Conservation (phyloP, 2,113 vertebrate genomes). For the Hippocampus comes region DNA sequence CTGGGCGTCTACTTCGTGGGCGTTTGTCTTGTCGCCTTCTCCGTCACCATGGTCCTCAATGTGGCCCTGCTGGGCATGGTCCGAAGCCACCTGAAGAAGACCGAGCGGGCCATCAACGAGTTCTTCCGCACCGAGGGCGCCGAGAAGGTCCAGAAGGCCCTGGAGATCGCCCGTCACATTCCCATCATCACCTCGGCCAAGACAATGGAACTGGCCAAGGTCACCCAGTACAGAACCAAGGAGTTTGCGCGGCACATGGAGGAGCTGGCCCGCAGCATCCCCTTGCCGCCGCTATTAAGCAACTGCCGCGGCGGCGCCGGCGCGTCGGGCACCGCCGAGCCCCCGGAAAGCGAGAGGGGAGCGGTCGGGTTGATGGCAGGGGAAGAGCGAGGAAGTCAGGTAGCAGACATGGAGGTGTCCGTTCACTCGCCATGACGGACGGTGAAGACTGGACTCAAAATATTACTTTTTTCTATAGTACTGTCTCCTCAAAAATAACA, state of each 20-base stretch:
- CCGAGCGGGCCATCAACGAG: constrained; percentile 90
- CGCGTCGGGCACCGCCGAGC: constrained; percentile 60
- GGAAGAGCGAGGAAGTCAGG: not conserved
- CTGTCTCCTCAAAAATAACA: too few relatives aligned
- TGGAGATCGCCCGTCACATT: constrained; percentile 93
- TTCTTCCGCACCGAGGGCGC: constrained; percentile 92
- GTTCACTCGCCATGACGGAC: constrained; percentile 2
- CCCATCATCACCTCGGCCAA: constrained; percentile 91
- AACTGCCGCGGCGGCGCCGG: constrained; percentile 80
- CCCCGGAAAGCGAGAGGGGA: constrained; percentile 30
- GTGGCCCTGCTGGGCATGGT: constrained; percentile 90
- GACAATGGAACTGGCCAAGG: constrained; percentile 88
- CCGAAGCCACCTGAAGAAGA: constrained; percentile 91
- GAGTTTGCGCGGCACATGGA: constrained; percentile 93
- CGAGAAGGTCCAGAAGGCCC: constrained; percentile 92
- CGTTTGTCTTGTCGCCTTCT: constrained; percentile 87
- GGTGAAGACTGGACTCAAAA: not conserved
- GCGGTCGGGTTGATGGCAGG: constrained; percentile 41
- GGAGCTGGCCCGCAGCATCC: constrained; percentile 89
- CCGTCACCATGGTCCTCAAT: constrained; percentile 86
- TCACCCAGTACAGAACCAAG: constrained; percentile 88
- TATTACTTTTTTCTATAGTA: too few relatives aligned
- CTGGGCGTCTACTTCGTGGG: constrained; percentile 88
- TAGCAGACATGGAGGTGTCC: not conserved
- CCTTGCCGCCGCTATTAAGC: constrained; percentile 87